These are phyloP conservation scores for Drosophila falleni DNA, from an alignment of 2,888 invertebrate species.

Conservation along the genomic window DNA sequence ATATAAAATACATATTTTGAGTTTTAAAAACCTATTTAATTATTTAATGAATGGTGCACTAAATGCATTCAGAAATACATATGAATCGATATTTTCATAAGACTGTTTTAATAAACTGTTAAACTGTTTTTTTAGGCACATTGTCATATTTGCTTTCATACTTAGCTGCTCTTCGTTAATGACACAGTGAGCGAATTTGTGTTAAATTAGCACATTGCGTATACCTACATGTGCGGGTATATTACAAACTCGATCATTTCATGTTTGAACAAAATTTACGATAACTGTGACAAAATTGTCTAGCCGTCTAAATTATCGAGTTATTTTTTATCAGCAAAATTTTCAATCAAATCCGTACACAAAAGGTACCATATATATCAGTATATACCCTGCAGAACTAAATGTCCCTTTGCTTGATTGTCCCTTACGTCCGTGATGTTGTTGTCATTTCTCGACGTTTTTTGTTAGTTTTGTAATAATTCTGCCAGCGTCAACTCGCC, in stretches of 20 bases:
- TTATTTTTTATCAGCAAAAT: neutral
- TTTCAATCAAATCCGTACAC: neutral
- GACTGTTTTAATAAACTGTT: neutral
- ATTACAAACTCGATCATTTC: neutral
- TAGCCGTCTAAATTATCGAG: neutral
- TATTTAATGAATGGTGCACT: too few species aligned
- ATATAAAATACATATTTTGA: too few species aligned
- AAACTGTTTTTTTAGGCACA: neutral
- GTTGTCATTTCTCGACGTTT: too few species aligned
- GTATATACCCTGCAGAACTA: too few species aligned
- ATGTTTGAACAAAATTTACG: constrained; percentile 3
- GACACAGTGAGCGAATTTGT: constrained; percentile 18
- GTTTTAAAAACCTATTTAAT: too few species aligned
- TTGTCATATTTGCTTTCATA: constrained; percentile 36
- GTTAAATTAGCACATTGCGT: constrained; percentile 32
- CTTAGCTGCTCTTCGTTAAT: constrained; percentile 48
- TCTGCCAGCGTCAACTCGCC: too few species aligned
- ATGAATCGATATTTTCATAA: neutral
- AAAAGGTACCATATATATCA: too few species aligned
- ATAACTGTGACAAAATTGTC: constrained; percentile 9
- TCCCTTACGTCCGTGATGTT: too few species aligned
- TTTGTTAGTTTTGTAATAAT: too few species aligned
- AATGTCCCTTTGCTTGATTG: too few species aligned
- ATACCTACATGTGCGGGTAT: neutral
- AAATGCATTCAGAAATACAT: neutral